Evolutionary conservation across 2,888 invertebrate species (phyloP).

Genomic region (Acanthococcus lagerstroemiae): DNA sequence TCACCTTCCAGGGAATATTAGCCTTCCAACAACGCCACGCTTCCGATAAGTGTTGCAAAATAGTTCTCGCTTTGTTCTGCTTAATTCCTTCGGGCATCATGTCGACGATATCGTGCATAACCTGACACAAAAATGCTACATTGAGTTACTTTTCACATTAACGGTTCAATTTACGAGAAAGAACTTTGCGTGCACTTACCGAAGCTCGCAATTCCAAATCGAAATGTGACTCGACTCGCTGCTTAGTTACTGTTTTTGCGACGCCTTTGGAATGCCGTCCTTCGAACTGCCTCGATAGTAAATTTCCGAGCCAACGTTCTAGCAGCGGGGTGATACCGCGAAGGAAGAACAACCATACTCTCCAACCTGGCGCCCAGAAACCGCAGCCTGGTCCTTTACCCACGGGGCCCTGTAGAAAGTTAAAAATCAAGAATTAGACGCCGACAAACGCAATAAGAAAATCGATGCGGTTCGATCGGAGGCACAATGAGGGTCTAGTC

Average conservation of each 20-base stretch:
- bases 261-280: constrained; percentile 99
- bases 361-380: constrained; percentile 98
- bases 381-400: constrained; percentile 98
- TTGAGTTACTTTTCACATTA: background rate
- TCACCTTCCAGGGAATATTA: constrained; percentile 98
- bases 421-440: background rate
- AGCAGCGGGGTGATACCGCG: constrained; percentile 94
- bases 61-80: constrained; percentile 98
- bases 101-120: constrained; percentile 91
- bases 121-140: constrained; percentile 34
- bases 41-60: constrained; percentile 95
- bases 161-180: background rate
- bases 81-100: constrained; percentile 99
- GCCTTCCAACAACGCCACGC: constrained; percentile 99
- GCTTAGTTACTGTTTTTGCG: constrained; percentile 99
- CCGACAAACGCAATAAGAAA: background rate
- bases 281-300: constrained; percentile 96
- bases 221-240: constrained; percentile 98
- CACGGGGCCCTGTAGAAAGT: constrained; percentile 68
- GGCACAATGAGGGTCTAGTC: no score
- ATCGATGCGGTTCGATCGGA: no score
- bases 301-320: constrained; percentile 98
- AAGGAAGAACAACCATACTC: constrained; percentile 99
- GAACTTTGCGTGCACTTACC: constrained; percentile 58
- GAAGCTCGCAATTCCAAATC: constrained; percentile 96